phyloP scores from a whole-genome alignment of 1,140 invertebrate species.

The Arctopsyche grandis region DNA sequence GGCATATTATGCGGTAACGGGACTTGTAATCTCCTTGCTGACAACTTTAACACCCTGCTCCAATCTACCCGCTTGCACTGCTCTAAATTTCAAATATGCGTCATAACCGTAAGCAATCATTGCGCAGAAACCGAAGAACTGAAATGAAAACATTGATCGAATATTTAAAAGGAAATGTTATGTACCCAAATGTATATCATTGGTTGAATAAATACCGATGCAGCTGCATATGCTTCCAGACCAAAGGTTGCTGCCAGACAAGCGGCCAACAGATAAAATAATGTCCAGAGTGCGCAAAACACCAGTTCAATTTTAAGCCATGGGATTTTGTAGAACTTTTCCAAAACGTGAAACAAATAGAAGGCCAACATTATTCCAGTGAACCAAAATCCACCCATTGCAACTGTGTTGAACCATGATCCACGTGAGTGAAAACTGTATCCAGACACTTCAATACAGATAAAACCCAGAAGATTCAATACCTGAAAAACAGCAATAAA shows the following conservation, averaged over 20 bases:
- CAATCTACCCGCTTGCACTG: conserved; percentile 71
- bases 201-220: conserved; percentile 71
- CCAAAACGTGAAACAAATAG: conserved; percentile 87
- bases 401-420: conserved; percentile 82
- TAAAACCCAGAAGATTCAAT: conserved; percentile 82
- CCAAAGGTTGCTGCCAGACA: conserved; percentile 70
- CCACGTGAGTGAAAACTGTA: conserved; percentile 66
- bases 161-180: background rate
- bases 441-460: conserved; percentile 76
- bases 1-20: conserved; percentile 55
- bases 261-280: conserved; percentile 78
- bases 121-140: conserved; percentile 85
- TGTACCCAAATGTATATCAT: background rate
- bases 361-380: conserved; percentile 82
- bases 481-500: conserved; percentile 68
- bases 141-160: conserved; percentile 58
- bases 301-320: conserved; percentile 88
- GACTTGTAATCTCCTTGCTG: conserved; percentile 72
- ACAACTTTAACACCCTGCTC: conserved; percentile 78
- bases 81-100: conserved; percentile 79
- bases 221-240: conserved; percentile 69
- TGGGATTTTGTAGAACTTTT: conserved; percentile 85
- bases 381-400: conserved; percentile 87
- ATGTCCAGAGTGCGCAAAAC: conserved; percentile 76
- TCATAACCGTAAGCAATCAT: conserved; percentile 83